These are phyloP conservation scores for Plagodis dolabraria DNA, from an alignment of 2,888 invertebrate species.

Conservation along the genomic window DNA sequence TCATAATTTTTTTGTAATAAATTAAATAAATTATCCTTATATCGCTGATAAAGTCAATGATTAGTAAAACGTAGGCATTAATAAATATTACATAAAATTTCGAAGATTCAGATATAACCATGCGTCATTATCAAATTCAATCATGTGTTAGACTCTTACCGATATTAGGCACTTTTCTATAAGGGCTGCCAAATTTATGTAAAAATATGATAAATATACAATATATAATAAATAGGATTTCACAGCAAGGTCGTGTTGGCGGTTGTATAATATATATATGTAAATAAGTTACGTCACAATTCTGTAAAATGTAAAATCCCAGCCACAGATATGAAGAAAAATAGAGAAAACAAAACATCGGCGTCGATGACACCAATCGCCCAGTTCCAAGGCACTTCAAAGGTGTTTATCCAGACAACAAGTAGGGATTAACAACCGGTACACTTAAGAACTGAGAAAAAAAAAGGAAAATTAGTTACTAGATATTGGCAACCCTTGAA, in stretches of 20 bases:
- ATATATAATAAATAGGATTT: conserved; percentile 1
- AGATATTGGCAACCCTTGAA: conserved; percentile 67
- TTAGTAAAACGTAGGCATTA: not conserved
- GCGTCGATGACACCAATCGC: conserved; percentile 8
- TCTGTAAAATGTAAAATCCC: conserved; percentile 17
- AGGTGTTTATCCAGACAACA: too few relatives aligned
- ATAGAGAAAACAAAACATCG: conserved; percentile 8
- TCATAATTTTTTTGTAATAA: too few relatives aligned
- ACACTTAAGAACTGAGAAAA: too few relatives aligned
- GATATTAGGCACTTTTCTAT: conserved; percentile 24
- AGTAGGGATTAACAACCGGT: too few relatives aligned
- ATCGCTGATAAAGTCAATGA: conserved; percentile 2
- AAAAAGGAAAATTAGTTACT: too few relatives aligned
- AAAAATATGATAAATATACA: not conserved
- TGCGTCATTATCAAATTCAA: not conserved
- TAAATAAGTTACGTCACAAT: conserved; percentile 17
- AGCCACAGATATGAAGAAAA: conserved; percentile 16
- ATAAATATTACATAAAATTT: not conserved
- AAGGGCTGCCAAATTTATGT: conserved; percentile 26
- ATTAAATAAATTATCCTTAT: not conserved
- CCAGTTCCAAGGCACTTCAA: too few relatives aligned
- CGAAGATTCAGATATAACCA: too few relatives aligned
- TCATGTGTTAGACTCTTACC: conserved; percentile 31
- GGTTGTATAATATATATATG: conserved; percentile 3
- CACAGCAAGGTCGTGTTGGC: conserved; percentile 8